Percentiles rank a stretch among this genome's conserved stretches.
These are phyloP conservation scores for Drosophila mulleri DNA, from an alignment of 2,888 invertebrate genomes.

Conservation along the genomic window DNA sequence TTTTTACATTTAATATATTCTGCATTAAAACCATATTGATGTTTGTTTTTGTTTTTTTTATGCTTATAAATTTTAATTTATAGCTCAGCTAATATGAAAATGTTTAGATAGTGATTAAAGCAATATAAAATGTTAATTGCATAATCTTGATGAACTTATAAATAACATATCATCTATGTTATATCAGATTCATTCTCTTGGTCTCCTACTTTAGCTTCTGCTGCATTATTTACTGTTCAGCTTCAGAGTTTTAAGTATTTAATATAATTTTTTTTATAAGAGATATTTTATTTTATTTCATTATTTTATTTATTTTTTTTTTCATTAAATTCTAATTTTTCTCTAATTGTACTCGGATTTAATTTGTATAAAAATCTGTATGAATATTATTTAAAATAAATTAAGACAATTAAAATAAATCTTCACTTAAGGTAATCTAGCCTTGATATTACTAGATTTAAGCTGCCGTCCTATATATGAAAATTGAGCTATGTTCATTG, in stretches of 20 bases:
- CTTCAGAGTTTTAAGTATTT: neutral
- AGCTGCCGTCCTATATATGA: conserved; percentile 53
- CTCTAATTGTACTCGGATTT: neutral
- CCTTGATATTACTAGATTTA: conserved; percentile 15
- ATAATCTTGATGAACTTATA: neutral
- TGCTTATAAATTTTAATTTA: neutral
- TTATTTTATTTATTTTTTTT: too few relatives aligned
- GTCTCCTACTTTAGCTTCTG: neutral
- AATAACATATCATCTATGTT: neutral
- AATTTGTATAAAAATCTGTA: neutral
- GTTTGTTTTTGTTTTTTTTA: neutral
- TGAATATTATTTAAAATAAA: neutral
- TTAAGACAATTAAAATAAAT: too few relatives aligned
- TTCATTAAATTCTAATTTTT: too few relatives aligned
- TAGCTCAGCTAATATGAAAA: neutral
- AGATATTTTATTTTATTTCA: too few relatives aligned
- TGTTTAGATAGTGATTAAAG: neutral
- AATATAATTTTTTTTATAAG: too few relatives aligned
- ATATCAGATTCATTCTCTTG: neutral
- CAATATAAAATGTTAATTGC: neutral
- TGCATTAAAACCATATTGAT: neutral
- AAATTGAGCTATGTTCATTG: conserved; percentile 39
- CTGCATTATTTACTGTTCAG: neutral
- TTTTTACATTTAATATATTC: neutral
- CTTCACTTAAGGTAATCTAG: too few relatives aligned